Conservation (phyloP, 1,140 invertebrate genomes). For the Drosophila jambulina region DNA sequence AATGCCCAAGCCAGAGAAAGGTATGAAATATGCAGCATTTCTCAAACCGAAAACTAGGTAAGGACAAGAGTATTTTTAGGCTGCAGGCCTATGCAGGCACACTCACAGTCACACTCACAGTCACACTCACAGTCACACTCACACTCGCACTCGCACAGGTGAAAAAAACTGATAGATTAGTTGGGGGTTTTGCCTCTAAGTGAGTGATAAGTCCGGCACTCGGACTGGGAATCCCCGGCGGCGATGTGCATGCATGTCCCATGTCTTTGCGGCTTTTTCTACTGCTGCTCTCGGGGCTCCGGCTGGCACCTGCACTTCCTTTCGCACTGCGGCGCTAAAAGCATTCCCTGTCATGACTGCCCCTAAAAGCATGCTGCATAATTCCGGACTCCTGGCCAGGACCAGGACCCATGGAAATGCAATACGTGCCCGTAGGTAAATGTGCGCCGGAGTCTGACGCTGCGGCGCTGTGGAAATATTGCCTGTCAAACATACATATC, state of each 20-base stretch:
- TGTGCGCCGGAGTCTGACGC: not conserved
- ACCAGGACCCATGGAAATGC: constrained; percentile 52
- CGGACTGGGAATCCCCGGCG: constrained; percentile 25
- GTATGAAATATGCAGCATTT: not conserved
- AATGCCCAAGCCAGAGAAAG: not conserved
- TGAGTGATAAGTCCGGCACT: constrained; percentile 39
- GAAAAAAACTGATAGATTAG: constrained; percentile 26
- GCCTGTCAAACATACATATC: constrained; percentile 68
- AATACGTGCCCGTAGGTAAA: constrained; percentile 45
- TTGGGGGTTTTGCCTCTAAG: constrained; percentile 6
- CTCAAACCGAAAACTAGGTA: not conserved
- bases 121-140: too few relatives aligned
- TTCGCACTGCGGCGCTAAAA: constrained; percentile 28
- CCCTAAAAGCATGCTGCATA: constrained; percentile 52
- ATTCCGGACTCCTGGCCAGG: constrained; percentile 38
- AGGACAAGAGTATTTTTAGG: not conserved
- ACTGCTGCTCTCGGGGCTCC: not conserved
- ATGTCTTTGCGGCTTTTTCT: constrained; percentile 1
- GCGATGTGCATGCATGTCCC: constrained; percentile 16
- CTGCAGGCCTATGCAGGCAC: not conserved
- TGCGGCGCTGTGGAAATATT: constrained; percentile 40
- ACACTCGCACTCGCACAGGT: not conserved
- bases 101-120: too few relatives aligned
- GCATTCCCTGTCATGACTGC: constrained; percentile 36
- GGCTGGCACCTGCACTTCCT: constrained; percentile 3